These are phyloP conservation scores for Sander lucioperca DNA, from an alignment of 2,113 vertebrate genomes.

Conservation along the genomic window DNA sequence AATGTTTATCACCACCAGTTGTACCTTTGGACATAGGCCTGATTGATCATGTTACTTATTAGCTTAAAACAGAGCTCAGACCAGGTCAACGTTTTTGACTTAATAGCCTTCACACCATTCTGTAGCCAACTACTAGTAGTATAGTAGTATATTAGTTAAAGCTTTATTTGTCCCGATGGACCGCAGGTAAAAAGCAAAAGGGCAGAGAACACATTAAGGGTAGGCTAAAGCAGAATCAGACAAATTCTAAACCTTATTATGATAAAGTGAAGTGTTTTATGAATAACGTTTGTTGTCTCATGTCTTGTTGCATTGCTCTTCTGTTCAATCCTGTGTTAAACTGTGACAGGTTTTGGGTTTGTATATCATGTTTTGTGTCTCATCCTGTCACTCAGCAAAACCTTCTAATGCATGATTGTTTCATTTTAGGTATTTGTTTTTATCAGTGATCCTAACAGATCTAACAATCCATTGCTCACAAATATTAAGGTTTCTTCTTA, in stretches of 20 bases:
- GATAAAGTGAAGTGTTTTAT: neutral
- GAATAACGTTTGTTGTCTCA: neutral
- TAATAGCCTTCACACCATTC: neutral
- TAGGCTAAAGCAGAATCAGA: neutral
- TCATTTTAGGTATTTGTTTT: neutral
- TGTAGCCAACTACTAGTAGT: neutral
- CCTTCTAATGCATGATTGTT: neutral
- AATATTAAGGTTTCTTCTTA: neutral
- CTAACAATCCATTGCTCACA: neutral
- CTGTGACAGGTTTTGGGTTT: neutral
- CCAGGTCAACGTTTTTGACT: conserved; percentile 57
- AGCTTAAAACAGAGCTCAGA: conserved; percentile 50
- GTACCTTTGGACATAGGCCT: conserved; percentile 60
- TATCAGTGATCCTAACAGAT: neutral
- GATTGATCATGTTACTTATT: conserved; percentile 73
- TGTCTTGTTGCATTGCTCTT: neutral
- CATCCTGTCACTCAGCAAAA: neutral
- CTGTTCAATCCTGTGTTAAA: neutral
- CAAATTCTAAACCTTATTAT: neutral
- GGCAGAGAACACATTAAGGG: too few species aligned
- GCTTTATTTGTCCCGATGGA: conserved; percentile 12
- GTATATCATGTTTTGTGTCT: neutral
- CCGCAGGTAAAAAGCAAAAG: neutral
- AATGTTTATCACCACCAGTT: conserved; percentile 36
- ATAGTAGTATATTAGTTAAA: conserved; percentile 16